A percentile compares a stretch with the other conserved stretches of the same genome.
phyloP scores from a whole-genome alignment of 2,113 vertebrate genomes.

The Anarrhichthys ocellatus region DNA sequence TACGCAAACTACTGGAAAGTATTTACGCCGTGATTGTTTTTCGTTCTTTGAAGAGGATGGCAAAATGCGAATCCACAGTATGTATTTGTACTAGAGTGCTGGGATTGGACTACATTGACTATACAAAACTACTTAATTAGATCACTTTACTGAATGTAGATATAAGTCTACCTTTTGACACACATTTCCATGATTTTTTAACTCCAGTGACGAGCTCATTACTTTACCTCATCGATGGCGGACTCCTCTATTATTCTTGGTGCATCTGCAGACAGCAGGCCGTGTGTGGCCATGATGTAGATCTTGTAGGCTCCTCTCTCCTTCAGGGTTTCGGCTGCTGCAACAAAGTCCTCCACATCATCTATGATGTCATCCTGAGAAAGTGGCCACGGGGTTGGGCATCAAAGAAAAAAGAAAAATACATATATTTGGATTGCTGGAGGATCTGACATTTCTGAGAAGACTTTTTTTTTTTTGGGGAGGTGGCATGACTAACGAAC shows the following conservation, averaged over 20 bases:
- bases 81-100: not conserved
- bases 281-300: conserved; percentile 97
- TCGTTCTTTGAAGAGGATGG: not conserved
- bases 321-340: conserved; percentile 96
- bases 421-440: not conserved
- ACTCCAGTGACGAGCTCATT: not conserved
- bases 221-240: conserved; percentile 91
- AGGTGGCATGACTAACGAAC: not conserved
- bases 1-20: not conserved
- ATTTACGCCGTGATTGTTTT: too few relatives aligned
- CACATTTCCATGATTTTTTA: not conserved
- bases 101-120: not conserved
- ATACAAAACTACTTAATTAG: not conserved
- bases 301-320: conserved; percentile 98
- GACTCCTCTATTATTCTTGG: conserved; percentile 96
- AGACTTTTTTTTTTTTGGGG: not conserved
- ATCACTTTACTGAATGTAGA: not conserved
- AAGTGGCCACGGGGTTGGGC: not conserved
- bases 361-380: conserved; percentile 97
- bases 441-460: not conserved
- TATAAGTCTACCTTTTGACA: not conserved
- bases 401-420: not conserved
- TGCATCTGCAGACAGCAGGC: conserved; percentile 94
- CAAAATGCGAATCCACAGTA: not conserved
- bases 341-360: conserved; percentile 95